A percentile compares a stretch with the other conserved stretches of the same genome.
Evolutionary conservation across 2,113 vertebrate species (phyloP).

Genomic region (Scatophagus argus): DNA sequence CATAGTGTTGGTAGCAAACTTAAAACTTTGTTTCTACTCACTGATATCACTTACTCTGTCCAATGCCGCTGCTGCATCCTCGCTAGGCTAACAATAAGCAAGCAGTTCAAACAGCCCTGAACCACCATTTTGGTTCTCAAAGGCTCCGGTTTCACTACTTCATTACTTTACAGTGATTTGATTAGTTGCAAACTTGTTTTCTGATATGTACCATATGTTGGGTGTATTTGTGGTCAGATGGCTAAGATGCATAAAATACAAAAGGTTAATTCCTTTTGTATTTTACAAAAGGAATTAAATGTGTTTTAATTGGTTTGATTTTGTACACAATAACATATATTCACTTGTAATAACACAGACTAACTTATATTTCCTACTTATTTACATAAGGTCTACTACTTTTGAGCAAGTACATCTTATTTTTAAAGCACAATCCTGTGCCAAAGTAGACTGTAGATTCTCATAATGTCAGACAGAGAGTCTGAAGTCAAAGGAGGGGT

Average conservation of each 20-base stretch:
- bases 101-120: background rate
- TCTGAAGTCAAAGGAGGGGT: constrained; percentile 24
- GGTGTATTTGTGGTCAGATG: background rate
- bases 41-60: background rate
- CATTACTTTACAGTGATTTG: background rate
- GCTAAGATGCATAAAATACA: background rate
- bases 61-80: background rate
- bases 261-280: too few relatives aligned
- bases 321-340: background rate
- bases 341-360: background rate
- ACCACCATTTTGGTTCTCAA: background rate
- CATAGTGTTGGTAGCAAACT: background rate
- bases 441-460: background rate
- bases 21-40: background rate
- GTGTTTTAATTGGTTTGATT: too few relatives aligned
- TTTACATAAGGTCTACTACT: background rate
- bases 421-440: background rate
- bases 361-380: background rate
- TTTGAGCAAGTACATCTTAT: background rate
- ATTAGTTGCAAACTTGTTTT: background rate
- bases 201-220: background rate
- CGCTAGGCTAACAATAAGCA: background rate
- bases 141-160: background rate
- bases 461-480: background rate
- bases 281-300: too few relatives aligned